Evolutionary conservation across 2,888 invertebrate genomes (phyloP).

Genomic region (Pachycephus smyrnensis): DNA sequence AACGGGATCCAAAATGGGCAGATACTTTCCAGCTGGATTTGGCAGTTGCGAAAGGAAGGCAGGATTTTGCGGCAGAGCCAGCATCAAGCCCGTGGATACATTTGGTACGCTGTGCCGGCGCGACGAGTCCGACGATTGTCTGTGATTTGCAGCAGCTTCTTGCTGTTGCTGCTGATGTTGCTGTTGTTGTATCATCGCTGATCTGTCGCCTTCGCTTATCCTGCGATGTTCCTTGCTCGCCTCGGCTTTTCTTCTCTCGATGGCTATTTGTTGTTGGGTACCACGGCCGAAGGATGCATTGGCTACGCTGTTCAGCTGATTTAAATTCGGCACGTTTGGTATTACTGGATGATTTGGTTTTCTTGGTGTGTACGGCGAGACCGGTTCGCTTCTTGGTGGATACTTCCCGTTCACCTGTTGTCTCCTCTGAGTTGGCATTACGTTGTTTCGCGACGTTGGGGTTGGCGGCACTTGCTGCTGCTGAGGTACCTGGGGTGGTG

Average conservation of each 20-base stretch:
- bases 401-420: slow-evolving; percentile 71
- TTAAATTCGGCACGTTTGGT: slow-evolving; percentile 63
- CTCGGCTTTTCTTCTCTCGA: slow-evolving; percentile 54
- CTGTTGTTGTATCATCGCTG: slow-evolving; percentile 33
- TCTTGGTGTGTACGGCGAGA: slow-evolving; percentile 60
- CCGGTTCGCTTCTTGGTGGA: slow-evolving; percentile 65
- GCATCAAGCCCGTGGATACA: slow-evolving; percentile 53
- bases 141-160: slow-evolving; percentile 15
- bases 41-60: slow-evolving; percentile 61
- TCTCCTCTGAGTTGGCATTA: slow-evolving; percentile 31
- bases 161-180: slow-evolving; percentile 36
- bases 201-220: slow-evolving; percentile 57
- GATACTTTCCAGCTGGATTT: slow-evolving; percentile 62
- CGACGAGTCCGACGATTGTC: slow-evolving; percentile 28
- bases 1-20: slow-evolving; percentile 66
- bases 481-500: slow-evolving; percentile 24
- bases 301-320: slow-evolving; percentile 45
- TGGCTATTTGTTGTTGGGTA: slow-evolving; percentile 38
- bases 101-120: slow-evolving; percentile 55
- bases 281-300: slow-evolving; percentile 36
- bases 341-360: slow-evolving; percentile 58
- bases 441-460: slow-evolving; percentile 31
- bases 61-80: slow-evolving; percentile 53
- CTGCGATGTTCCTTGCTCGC: slow-evolving; percentile 38
- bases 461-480: slow-evolving; percentile 33